Percentiles rank a stretch among this genome's conserved stretches.
Conservation (phyloP, 2,797 vertebrate species). For the Malurus leucopterus region DNA sequence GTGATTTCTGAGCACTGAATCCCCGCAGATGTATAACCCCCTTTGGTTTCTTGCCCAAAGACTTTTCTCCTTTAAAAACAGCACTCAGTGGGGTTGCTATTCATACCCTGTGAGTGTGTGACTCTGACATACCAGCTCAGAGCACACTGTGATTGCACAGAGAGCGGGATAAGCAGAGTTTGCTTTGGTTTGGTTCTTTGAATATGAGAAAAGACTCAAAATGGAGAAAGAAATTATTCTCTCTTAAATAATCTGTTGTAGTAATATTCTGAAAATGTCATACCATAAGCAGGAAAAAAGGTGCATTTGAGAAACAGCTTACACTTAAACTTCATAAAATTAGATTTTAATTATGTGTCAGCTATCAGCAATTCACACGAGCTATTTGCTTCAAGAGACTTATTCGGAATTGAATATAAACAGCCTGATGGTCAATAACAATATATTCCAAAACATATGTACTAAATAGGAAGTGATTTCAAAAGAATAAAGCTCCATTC, state of each 20-base stretch:
- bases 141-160: not conserved
- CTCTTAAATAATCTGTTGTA: not conserved
- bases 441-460: not conserved
- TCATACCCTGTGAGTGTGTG: not conserved
- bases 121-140: not conserved
- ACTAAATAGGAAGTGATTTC: not conserved
- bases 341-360: not conserved
- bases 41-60: not conserved
- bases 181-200: not conserved
- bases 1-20: not conserved
- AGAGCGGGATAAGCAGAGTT: not conserved
- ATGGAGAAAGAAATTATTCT: not conserved
- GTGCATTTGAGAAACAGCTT: not conserved
- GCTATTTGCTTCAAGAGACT: not conserved
- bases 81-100: not conserved
- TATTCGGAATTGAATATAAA: not conserved
- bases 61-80: conserved; percentile 7
- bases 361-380: not conserved
- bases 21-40: not conserved
- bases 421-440: not conserved
- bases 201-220: not conserved
- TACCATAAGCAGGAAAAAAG: not conserved
- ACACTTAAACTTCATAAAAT: not conserved
- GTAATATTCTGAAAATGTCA: not conserved
- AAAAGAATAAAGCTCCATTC: not conserved